Evolutionary conservation across 2,113 vertebrate species (phyloP).

Genomic region (Brachypteracias leptosomus): DNA sequence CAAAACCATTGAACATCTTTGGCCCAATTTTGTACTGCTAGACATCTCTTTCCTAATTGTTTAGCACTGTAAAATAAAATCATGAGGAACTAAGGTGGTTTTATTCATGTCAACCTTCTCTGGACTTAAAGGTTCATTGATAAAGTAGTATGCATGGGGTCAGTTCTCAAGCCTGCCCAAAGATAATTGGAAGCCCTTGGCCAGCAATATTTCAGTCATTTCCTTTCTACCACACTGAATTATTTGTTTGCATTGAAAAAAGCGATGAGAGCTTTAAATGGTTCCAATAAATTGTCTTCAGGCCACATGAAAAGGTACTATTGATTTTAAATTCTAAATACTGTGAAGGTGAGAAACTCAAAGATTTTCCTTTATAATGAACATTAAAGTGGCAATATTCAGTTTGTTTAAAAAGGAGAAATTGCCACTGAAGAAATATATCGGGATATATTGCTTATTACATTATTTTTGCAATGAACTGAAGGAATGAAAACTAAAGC

Average conservation of each 20-base stretch:
- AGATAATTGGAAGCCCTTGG: background rate
- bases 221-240: conserved; percentile 12
- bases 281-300: conserved; percentile 36
- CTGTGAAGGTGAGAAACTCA: background rate
- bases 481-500: background rate
- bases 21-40: background rate
- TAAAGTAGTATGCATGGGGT: background rate
- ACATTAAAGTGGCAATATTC: background rate
- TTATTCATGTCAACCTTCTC: background rate
- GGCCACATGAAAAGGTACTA: background rate
- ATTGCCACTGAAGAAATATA: background rate
- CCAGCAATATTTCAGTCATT: conserved; percentile 2
- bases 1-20: background rate
- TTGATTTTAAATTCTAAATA: conserved; percentile 30
- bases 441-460: too few relatives aligned
- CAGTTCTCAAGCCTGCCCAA: background rate
- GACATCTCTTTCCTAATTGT: background rate
- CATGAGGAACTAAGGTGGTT: background rate
- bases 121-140: background rate
- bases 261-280: background rate
- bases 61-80: background rate
- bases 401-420: background rate
- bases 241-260: conserved; percentile 44
- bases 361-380: background rate
- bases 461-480: background rate